These are phyloP conservation scores for Rhyacophila brunnea DNA, from an alignment of 1,140 invertebrate genomes.

Conservation along the genomic window DNA sequence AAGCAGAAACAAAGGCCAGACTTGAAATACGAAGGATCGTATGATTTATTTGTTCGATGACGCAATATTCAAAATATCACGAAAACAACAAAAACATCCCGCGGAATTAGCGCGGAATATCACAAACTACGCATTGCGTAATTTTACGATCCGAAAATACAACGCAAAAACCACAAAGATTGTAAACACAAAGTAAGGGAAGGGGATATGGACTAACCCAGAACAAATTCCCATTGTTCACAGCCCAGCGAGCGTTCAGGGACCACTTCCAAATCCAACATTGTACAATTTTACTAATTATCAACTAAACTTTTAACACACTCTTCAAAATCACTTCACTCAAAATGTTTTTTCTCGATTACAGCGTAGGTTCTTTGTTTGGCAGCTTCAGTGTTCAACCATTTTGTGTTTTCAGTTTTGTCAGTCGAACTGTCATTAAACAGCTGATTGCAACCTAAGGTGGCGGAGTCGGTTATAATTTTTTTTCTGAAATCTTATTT, in stretches of 20 bases:
- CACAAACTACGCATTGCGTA: slow-evolving; percentile 41
- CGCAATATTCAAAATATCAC: no score
- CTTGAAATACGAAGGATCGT: no score
- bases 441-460: slow-evolving; percentile 51
- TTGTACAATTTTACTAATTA: slow-evolving; percentile 48
- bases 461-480: not conserved
- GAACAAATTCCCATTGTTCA: slow-evolving; percentile 95
- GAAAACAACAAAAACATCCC: no score
- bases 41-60: no score
- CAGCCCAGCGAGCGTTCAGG: slow-evolving; percentile 93
- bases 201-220: slow-evolving; percentile 67
- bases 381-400: slow-evolving; percentile 57
- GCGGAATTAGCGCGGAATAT: not conserved
- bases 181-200: slow-evolving; percentile 41
- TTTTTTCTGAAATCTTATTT: no score
- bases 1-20: no score
- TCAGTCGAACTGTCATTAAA: slow-evolving; percentile 58
- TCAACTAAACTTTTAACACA: not conserved
- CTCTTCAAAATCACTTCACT: not conserved
- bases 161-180: slow-evolving; percentile 53
- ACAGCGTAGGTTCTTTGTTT: slow-evolving; percentile 53
- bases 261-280: slow-evolving; percentile 94
- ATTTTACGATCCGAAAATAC: slow-evolving; percentile 47
- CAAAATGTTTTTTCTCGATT: slow-evolving; percentile 39
- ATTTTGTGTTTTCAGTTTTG: slow-evolving; percentile 60